These are phyloP conservation scores for Drosophila borborema DNA, from an alignment of 2,888 invertebrate genomes.

Conservation along the genomic window DNA sequence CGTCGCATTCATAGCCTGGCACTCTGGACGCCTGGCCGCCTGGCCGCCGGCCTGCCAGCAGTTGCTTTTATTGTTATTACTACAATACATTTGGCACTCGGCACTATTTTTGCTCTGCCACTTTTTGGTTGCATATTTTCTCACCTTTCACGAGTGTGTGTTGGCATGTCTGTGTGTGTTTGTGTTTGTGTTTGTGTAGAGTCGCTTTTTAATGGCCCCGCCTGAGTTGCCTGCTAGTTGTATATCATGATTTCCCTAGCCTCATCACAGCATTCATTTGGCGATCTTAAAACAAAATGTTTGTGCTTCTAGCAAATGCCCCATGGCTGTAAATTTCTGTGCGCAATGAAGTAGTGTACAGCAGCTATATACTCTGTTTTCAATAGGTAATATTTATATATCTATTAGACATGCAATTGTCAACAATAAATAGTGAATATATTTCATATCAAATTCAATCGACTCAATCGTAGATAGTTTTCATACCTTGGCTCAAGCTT, in stretches of 20 bases:
- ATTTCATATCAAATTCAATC: too few relatives aligned
- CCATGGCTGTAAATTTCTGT: slow-evolving; percentile 10
- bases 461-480: too few relatives aligned
- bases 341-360: neutral
- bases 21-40: neutral
- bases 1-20: slow-evolving; percentile 2
- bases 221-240: slow-evolving; percentile 45
- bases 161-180: slow-evolving; percentile 10
- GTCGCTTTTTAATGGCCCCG: slow-evolving; percentile 63
- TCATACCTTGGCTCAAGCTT: neutral
- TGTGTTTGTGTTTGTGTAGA: slow-evolving; percentile 25
- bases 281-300: slow-evolving; percentile 75
- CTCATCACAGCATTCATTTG: slow-evolving; percentile 69
- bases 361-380: neutral
- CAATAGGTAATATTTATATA: neutral
- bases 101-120: slow-evolving; percentile 71
- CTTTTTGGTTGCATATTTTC: slow-evolving; percentile 70
- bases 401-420: neutral
- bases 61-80: slow-evolving; percentile 80
- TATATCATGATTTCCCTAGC: slow-evolving; percentile 72
- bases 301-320: slow-evolving; percentile 31
- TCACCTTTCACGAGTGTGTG: slow-evolving; percentile 56
- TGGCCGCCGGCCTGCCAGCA: slow-evolving; percentile 51
- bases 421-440: too few relatives aligned
- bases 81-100: slow-evolving; percentile 80